Conservation (phyloP, 2,888 invertebrate species). For the Parnassius orleans region DNA sequence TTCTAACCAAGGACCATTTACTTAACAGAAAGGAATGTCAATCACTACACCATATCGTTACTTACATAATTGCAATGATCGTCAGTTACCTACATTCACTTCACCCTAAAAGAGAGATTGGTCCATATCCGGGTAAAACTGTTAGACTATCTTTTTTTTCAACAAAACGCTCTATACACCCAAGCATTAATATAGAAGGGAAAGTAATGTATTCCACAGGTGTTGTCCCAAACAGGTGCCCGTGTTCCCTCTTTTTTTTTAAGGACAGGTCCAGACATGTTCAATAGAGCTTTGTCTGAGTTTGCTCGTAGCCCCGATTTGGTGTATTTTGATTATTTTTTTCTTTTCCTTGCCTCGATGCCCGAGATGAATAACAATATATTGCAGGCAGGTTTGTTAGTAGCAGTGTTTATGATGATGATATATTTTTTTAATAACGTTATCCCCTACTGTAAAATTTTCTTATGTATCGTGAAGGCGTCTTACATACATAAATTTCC, state of each 20-base stretch:
- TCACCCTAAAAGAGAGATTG: not conserved
- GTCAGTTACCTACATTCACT: not conserved
- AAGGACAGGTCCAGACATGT: conserved; percentile 68
- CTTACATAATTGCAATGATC: no score
- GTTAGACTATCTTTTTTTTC: conserved; percentile 11
- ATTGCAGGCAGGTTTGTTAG: conserved; percentile 48
- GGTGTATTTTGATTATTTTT: conserved; percentile 50
- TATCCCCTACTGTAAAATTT: no score
- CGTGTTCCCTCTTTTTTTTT: conserved; percentile 40
- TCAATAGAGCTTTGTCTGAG: conserved; percentile 64
- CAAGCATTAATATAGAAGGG: conserved; percentile 30
- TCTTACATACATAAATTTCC: no score
- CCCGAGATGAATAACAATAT: conserved; percentile 59
- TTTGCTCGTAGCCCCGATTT: conserved; percentile 57
- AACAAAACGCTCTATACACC: conserved; percentile 16
- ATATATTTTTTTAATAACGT: no score
- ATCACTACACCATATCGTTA: no score
- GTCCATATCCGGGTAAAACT: conserved; percentile 15
- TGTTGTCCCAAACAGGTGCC: conserved; percentile 68
- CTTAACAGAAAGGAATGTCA: no score
- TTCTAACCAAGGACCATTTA: no score
- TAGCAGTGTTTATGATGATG: no score
- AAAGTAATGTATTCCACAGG: conserved; percentile 67
- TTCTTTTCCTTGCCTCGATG: conserved; percentile 32
- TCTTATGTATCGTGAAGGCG: no score